These are phyloP conservation scores for Erythrolamprus reginae DNA, from an alignment of 2,113 vertebrate genomes.

Conservation along the genomic window DNA sequence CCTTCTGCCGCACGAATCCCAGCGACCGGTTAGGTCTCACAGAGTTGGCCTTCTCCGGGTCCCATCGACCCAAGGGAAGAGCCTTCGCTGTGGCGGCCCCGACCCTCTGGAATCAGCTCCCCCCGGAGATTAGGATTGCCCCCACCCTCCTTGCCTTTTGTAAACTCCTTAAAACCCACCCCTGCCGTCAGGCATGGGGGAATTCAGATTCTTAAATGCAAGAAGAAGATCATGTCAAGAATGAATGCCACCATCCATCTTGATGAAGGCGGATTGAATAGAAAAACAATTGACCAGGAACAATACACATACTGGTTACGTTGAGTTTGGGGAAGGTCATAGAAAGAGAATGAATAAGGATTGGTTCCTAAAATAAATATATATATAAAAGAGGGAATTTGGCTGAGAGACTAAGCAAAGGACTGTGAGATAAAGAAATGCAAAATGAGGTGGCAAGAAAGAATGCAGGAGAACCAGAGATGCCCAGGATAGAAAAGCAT, in stretches of 20 bases:
- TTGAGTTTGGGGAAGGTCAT: not conserved
- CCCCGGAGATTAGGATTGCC: too few relatives aligned
- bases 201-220: not conserved
- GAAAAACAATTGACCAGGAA: not conserved
- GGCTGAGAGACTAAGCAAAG: not conserved
- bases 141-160: too few relatives aligned
- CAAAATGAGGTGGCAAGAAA: not conserved
- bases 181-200: too few relatives aligned
- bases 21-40: too few relatives aligned
- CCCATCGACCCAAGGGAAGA: too few relatives aligned
- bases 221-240: not conserved
- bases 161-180: too few relatives aligned
- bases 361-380: not conserved
- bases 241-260: not conserved
- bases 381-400: not conserved
- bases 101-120: too few relatives aligned
- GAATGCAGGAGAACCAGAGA: not conserved
- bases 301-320: too few relatives aligned
- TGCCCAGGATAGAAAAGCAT: not conserved
- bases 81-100: too few relatives aligned
- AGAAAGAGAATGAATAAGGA: not conserved
- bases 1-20: too few relatives aligned
- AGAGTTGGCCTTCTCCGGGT: too few relatives aligned
- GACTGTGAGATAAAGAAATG: not conserved
- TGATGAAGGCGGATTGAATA: not conserved